Evolutionary conservation across 2,888 invertebrate genomes (phyloP).

Genomic region (Callyntrura sp.): DNA sequence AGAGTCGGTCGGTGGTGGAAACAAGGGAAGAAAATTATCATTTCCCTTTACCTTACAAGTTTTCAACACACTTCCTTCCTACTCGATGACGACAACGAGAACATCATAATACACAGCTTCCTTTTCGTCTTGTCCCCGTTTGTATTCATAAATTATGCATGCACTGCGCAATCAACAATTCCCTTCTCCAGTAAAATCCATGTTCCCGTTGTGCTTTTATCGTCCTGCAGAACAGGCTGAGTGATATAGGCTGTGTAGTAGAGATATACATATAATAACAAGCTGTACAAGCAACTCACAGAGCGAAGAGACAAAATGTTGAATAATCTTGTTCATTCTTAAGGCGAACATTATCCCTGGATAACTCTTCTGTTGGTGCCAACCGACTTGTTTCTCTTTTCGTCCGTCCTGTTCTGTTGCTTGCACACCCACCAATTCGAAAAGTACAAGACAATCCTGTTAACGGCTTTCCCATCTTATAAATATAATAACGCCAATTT

Average conservation of each 20-base stretch:
- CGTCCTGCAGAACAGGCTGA: too few species aligned
- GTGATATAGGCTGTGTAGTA: too few species aligned
- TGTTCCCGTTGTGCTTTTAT: constrained; percentile 43
- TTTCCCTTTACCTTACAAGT: constrained; percentile 34
- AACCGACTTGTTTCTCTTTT: constrained; percentile 22
- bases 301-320: constrained; percentile 58
- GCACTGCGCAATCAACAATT: constrained; percentile 75
- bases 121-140: constrained; percentile 73
- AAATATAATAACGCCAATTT: constrained; percentile 44
- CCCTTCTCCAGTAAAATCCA: constrained; percentile 67
- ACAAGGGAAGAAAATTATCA: constrained; percentile 8
- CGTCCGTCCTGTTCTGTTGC: background rate
- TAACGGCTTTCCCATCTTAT: constrained; percentile 44
- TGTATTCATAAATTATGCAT: constrained; percentile 83
- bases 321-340: constrained; percentile 74
- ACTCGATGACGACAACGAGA: too few species aligned
- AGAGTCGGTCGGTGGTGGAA: constrained; percentile 5
- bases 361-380: constrained; percentile 50
- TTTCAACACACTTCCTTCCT: constrained; percentile 19
- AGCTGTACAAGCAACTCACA: too few species aligned
- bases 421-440: constrained; percentile 16
- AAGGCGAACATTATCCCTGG: constrained; percentile 69
- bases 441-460: constrained; percentile 64
- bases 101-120: constrained; percentile 52
- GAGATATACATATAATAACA: too few species aligned